These are phyloP conservation scores for Macroramphosus scolopax DNA, from an alignment of 2,797 vertebrate species.

Conservation along the genomic window DNA sequence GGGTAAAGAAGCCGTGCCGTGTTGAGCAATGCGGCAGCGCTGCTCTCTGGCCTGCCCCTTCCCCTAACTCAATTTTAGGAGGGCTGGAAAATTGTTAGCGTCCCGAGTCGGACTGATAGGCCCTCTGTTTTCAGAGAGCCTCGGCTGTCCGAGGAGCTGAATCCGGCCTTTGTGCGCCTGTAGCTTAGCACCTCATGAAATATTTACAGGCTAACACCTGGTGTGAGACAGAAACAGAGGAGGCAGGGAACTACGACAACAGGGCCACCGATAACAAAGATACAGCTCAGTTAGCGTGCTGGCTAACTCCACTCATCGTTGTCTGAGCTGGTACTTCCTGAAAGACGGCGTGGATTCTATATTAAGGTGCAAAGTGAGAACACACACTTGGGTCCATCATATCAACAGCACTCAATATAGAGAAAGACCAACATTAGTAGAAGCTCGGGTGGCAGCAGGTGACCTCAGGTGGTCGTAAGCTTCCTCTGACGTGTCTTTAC, in stretches of 20 bases:
- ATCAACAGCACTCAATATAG: too few species aligned
- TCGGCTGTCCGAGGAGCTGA: constrained; percentile 52
- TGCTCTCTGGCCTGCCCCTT: constrained; percentile 54
- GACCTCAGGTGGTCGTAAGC: too few species aligned
- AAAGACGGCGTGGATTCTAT: too few species aligned
- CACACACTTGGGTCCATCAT: too few species aligned
- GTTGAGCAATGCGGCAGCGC: constrained; percentile 51
- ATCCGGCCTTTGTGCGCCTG: constrained; percentile 66
- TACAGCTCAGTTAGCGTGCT: constrained; percentile 7
- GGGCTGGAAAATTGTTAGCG: constrained; percentile 64
- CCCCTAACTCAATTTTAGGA: constrained; percentile 78
- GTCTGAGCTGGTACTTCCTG: too few species aligned
- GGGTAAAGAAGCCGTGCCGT: constrained; percentile 56
- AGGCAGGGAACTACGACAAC: constrained; percentile 39
- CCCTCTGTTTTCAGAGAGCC: constrained; percentile 69
- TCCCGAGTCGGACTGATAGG: constrained; percentile 66
- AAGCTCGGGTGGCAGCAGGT: too few species aligned
- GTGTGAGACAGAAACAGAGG: constrained; percentile 41
- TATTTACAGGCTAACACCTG: constrained; percentile 78
- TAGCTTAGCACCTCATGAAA: constrained; percentile 69
- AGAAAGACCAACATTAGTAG: too few species aligned
- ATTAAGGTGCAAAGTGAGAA: too few species aligned
- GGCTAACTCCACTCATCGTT: too few species aligned
- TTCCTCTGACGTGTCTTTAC: too few species aligned
- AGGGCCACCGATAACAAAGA: constrained; percentile 29